phyloP scores from a whole-genome alignment of 2,113 vertebrate species.

The Alces alces region DNA sequence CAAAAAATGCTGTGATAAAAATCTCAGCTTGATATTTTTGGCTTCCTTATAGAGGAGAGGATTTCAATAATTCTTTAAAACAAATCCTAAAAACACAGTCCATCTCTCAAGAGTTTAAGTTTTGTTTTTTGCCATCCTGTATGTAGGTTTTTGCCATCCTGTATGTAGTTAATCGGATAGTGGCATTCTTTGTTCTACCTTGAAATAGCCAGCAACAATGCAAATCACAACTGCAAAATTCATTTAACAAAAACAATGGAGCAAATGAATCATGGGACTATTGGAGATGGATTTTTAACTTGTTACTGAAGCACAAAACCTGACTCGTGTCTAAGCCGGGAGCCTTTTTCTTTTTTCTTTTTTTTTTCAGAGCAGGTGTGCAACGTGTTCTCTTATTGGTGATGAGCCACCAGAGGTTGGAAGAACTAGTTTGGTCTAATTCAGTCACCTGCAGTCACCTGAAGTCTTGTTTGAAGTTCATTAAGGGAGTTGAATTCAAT shows the following conservation, averaged over 20 bases:
- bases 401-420: slow-evolving; percentile 41
- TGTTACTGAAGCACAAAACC: slow-evolving; percentile 64
- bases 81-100: background rate
- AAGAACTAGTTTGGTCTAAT: slow-evolving; percentile 59
- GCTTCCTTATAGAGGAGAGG: background rate
- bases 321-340: slow-evolving; percentile 49
- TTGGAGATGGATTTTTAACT: slow-evolving; percentile 70
- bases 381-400: slow-evolving; percentile 41
- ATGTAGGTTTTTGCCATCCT: background rate
- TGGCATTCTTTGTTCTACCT: slow-evolving; percentile 63
- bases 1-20: slow-evolving; percentile 59
- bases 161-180: background rate
- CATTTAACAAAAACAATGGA: slow-evolving; percentile 63
- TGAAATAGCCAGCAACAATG: slow-evolving; percentile 64
- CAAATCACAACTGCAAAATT: slow-evolving; percentile 70
- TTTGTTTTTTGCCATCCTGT: background rate
- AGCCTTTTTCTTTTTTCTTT: background rate
- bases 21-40: slow-evolving; percentile 42
- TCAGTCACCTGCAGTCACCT: slow-evolving; percentile 49
- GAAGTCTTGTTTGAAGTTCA: slow-evolving; percentile 49
- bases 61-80: slow-evolving; percentile 34
- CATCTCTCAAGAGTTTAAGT: background rate
- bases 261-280: slow-evolving; percentile 69
- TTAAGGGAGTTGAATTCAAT: slow-evolving; percentile 42
- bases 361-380: slow-evolving; percentile 46